A percentile compares a stretch with the other conserved stretches of the same genome.
Conservation (phyloP, 2,113 vertebrate species). For the Corythoichthys haematopterus region DNA sequence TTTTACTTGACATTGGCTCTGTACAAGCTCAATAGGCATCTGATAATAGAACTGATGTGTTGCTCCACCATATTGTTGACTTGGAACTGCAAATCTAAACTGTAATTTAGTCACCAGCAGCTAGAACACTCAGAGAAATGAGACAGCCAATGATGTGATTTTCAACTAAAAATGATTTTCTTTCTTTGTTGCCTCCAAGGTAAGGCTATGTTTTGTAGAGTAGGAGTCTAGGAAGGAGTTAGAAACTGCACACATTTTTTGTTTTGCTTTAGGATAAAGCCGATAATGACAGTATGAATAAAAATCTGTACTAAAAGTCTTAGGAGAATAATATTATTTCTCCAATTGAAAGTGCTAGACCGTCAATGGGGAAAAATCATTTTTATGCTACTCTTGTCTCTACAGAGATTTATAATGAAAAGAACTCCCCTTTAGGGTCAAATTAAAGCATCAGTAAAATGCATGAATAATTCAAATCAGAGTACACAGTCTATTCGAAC, state of each 20-base stretch:
- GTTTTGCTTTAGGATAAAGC: constrained; percentile 29
- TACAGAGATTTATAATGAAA: constrained; percentile 10
- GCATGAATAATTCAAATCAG: constrained; percentile 29
- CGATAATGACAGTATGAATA: constrained; percentile 20
- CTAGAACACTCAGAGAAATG: constrained; percentile 15
- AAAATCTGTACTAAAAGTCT: constrained; percentile 24
- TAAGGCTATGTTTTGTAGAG: constrained; percentile 13
- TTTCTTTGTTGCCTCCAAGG: constrained; percentile 31
- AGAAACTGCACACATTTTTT: constrained; percentile 24
- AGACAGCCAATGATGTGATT: constrained; percentile 20
- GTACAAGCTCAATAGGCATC: background rate
- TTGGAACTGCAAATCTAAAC: background rate
- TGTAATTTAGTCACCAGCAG: constrained; percentile 3
- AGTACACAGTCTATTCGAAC: background rate
- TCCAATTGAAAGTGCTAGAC: constrained; percentile 22
- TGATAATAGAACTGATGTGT: background rate
- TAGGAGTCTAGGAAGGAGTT: constrained; percentile 17
- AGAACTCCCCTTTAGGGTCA: constrained; percentile 19
- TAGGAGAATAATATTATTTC: constrained; percentile 13
- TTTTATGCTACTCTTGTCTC: constrained; percentile 26
- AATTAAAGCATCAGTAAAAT: constrained; percentile 13
- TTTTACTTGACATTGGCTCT: background rate
- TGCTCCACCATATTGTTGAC: background rate
- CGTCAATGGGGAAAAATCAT: constrained; percentile 6
- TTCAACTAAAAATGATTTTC: constrained; percentile 1